Evolutionary conservation across 2,797 vertebrate species (phyloP).

Genomic region (Rhabdophis nuchalis): DNA sequence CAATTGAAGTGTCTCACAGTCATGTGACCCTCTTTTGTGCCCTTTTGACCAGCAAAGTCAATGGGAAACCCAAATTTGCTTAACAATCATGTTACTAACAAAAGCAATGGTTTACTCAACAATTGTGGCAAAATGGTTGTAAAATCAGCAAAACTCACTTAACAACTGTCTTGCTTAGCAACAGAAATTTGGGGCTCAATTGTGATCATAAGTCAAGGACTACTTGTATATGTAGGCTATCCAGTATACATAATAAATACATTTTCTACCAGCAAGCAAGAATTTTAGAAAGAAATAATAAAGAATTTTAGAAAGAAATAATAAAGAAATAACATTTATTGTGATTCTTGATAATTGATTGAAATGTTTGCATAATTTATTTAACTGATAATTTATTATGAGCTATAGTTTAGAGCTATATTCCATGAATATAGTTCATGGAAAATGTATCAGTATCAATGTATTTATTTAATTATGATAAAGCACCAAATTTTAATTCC

Average conservation of each 20-base stretch:
- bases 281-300: neutral
- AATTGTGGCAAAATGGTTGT: neutral
- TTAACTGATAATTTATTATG: neutral
- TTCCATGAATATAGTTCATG: too few relatives aligned
- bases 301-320: neutral
- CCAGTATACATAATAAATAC: neutral
- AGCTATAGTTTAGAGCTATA: neutral
- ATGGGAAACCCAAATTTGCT: neutral
- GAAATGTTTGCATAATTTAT: neutral
- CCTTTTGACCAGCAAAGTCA: neutral
- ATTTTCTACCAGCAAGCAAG: neutral
- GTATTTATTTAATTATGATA: neutral
- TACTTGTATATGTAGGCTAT: neutral
- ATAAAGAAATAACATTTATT: neutral
- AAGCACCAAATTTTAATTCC: neutral
- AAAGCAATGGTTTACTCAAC: neutral
- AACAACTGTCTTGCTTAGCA: neutral
- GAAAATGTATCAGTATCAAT: constrained; percentile 14
- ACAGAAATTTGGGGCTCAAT: neutral
- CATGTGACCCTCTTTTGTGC: neutral
- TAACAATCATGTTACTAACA: neutral
- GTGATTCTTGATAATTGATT: neutral
- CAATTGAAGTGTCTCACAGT: neutral
- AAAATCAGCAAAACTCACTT: neutral
- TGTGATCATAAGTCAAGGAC: neutral